Percentiles rank a stretch among this genome's conserved stretches.
These are phyloP conservation scores for Delia radicum DNA, from an alignment of 1,140 invertebrate species.

Conservation along the genomic window DNA sequence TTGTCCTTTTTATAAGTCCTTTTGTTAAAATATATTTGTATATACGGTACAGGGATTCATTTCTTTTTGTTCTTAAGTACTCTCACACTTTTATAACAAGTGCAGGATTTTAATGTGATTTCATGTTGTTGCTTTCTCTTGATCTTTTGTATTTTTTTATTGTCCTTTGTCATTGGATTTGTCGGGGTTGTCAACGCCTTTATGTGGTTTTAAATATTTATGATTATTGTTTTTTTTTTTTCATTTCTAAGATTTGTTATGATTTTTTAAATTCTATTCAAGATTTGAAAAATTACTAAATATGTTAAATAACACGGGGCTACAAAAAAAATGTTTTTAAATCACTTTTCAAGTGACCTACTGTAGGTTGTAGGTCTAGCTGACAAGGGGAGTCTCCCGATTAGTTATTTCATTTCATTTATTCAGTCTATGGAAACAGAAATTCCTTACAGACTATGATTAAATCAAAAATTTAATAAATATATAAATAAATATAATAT, in stretches of 20 bases:
- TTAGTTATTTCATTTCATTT: too few relatives aligned
- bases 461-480: too few relatives aligned
- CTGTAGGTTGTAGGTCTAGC: too few relatives aligned
- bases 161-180: constrained; percentile 10
- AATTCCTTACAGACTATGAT: too few relatives aligned
- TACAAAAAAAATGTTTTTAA: too few relatives aligned
- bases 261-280: too few relatives aligned
- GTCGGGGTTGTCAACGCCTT: constrained; percentile 24
- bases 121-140: neutral
- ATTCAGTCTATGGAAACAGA: too few relatives aligned
- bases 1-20: constrained; percentile 1
- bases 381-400: too few relatives aligned
- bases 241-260: neutral
- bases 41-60: neutral
- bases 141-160: neutral
- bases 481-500: too few relatives aligned
- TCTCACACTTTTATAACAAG: constrained; percentile 2
- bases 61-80: neutral
- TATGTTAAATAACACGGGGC: too few relatives aligned
- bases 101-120: neutral
- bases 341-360: too few relatives aligned
- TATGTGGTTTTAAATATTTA: neutral
- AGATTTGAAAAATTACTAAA: too few relatives aligned
- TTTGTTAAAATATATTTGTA: neutral
- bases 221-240: constrained; percentile 9